Base-by-base conservation (phyloP, 1,140 invertebrate species). In the Orussus abietinus region DNA sequence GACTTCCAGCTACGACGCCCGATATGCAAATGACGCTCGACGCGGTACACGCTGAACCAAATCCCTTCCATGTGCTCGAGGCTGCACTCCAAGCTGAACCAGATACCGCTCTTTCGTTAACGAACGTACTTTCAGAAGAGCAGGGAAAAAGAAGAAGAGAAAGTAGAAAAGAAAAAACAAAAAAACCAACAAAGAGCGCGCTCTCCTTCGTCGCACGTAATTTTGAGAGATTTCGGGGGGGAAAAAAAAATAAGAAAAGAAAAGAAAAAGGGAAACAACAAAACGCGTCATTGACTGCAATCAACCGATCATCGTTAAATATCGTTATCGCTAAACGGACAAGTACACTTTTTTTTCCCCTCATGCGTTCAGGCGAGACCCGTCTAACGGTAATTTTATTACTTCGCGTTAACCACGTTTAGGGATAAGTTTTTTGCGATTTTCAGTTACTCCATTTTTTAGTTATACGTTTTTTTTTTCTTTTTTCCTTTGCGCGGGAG, bases 321-420 rank as follows among this genome's bases (percentile, higher is more conserved):
- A 39, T 45, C 32, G 42, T 55, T 56, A 58, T 55, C 53, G 55
- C 53, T 62, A 62, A 53, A 46, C 42, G 49, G 53, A 57, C 52
- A 57, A 49, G 43, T 50, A 59, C 48, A 51, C 56, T 46, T 46
- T 47, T n/a, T 25, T n/a, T 25, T 25, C 22, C 22, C 18, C 13
- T 36, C 50, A 57, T 45, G 43, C 51, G 41, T 45, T 40, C 46
- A 49, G 46, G 49, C 22, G 47, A 59, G 51, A 53, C 50, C 52
- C 47, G 50, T 57, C 42, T 31, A 19, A n/a, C 14, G 42, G 37
- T 47, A 45, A 42, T 42, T 28, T 26, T 15, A 19, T n/a, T n/a
- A n/a, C n/a, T n/a, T n/a, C n/a, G n/a, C n/a, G n/a, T n/a, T n/a
- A n/a, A n/a, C n/a, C n/a, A n/a, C n/a, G n/a, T n/a, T n/a, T n/a